Evolutionary conservation across 2,113 vertebrate genomes (phyloP), one percentile per base, ranked within the genome.

Genomic region (Leptosomus discolor): DNA sequence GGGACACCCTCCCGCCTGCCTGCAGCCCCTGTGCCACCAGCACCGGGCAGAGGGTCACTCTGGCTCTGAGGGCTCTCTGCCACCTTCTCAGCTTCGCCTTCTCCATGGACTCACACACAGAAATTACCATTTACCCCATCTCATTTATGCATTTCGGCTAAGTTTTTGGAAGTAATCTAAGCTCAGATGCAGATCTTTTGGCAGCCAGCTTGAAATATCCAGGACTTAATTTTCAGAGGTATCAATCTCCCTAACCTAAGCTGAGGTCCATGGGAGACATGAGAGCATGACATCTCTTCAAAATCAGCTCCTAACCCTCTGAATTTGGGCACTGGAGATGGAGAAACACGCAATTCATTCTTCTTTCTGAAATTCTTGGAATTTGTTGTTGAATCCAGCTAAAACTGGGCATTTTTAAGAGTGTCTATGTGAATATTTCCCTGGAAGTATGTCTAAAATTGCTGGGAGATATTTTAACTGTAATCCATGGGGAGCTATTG

Each of bases 401-500:
- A 63, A 90, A 91, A 73, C 16, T 9, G 67, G 70, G 37, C 58
- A 80, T 74, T 90, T 96, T 79, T n/a, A 76, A 95, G 65, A 86
- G n/a, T 41, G 23, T 23, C 56, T 53, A 27, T 77, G 74, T n/a
- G 60, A 93, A 41, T 64, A 86, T 45, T 95, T 92, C 83, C 74
- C 76, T 95, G 48, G 22, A 80, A 94, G 46, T 76, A 70, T 65
- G 91, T 88, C 71, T 86, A 68, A 97, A 78, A 17, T 89, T 74
- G 53, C 91, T 93, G 70, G 48, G 67, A 92, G 68, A 68, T 80
- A 89, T 92, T 94, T 65, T 63, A 91, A 67, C 88, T 89, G 65
- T 20, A 89, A 90, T 64, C 94, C 77, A 65, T 11, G 43, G 92
- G 92, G 81, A 98, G 95, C 88, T 94, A 91, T 78, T 96, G 63